Evolutionary conservation across 2,888 invertebrate species (phyloP), one percentile per base, ranked within the genome.

Genomic region (Abrostola triplasia): DNA sequence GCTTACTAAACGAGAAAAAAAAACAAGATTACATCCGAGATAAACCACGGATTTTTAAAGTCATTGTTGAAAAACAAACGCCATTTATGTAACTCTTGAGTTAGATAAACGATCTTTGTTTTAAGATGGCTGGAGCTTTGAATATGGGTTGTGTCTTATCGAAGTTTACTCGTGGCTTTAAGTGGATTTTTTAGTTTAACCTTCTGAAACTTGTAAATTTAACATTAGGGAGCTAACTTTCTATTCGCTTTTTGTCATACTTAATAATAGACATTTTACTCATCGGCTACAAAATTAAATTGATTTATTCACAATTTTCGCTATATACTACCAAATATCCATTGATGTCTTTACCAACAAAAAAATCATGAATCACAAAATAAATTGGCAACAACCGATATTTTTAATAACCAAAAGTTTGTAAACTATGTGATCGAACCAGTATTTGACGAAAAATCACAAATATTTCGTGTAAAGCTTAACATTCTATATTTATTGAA

Each of bases 1-100:
- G 85, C 86, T 87, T 84, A 82, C 84, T 79, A 86, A 82, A 83
- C 83, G 80, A 76, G 76, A 77, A 82, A 84, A 77, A 82, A 84
- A 87, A 83, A 83, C 76, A 70, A 79, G 85, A 88, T 88, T 85
- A 81, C 67, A 78, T 74, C 77, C 67, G 53, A 80, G 85, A 88
- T 86, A 86, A 66, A 64, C 65, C 68, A 66, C 68, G 65, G 64
- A 77, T 76, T 76, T 76, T 78, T 69, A 73, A 76, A 74, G 69
- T 69, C 78, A 76, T 80, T 80, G 80, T 79, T 76, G 76, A 79
- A 80, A 74, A 73, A 77, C 82, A 70, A 76, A 77, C 69, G 63
- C 76, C 76, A 68, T 79, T 79, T 77, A 76, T 77, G 75, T 79
- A 73, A 73, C 77, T 79, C 69, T 76, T 71, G 66, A 67, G 63